A percentile compares a stretch with the other conserved stretches of the same genome.
Evolutionary conservation across 2,888 invertebrate genomes (phyloP).

Genomic region (Hyles lineata): DNA sequence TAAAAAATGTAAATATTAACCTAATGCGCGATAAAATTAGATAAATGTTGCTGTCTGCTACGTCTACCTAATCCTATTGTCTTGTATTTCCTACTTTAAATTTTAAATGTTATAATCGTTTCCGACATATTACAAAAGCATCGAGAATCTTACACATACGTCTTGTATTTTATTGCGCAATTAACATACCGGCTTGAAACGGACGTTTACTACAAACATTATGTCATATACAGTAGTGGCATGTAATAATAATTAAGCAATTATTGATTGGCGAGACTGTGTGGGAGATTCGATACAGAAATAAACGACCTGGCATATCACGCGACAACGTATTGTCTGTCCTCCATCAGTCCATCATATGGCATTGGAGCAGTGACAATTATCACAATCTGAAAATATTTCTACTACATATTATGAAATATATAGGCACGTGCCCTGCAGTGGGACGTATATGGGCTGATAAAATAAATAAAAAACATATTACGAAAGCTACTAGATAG

Average conservation of each 20-base stretch:
- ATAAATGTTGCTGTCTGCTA: background rate
- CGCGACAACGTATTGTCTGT: slow-evolving; percentile 36
- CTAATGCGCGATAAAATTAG: too few species aligned
- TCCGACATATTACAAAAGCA: background rate
- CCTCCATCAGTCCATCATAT: background rate
- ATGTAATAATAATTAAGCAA: slow-evolving; percentile 10
- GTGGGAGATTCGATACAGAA: slow-evolving; percentile 18
- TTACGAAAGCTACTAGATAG: too few species aligned
- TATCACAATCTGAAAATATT: background rate
- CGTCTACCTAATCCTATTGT: background rate
- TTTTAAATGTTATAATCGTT: background rate
- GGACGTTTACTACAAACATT: slow-evolving; percentile 8
- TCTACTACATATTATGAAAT: too few species aligned
- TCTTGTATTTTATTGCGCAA: background rate
- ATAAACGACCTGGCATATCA: slow-evolving; percentile 43
- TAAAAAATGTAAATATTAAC: too few species aligned
- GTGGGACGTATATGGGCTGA: too few species aligned
- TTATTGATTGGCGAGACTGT: slow-evolving; percentile 17
- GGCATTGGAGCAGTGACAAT: background rate
- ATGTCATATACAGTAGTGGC: slow-evolving; percentile 23
- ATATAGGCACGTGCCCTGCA: too few species aligned
- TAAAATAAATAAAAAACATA: too few species aligned
- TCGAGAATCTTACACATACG: background rate
- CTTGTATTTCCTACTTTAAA: background rate
- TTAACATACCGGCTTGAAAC: background rate